Base-by-base conservation (phyloP, 2,888 invertebrate genomes). In the Nycteola revayana region DNA sequence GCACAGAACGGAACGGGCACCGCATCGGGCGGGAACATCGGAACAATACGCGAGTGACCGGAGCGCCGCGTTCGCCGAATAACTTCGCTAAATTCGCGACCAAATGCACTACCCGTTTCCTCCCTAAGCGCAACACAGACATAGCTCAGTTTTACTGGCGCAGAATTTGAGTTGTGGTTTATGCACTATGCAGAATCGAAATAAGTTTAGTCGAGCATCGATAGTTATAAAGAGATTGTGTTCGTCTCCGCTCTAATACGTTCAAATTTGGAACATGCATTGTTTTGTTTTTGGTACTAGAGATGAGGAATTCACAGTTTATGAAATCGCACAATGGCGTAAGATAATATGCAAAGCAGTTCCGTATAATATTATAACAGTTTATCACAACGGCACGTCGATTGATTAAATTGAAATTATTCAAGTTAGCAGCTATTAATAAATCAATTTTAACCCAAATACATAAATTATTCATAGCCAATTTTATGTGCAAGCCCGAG, bases 101-200 rank as follows among this genome's bases (percentile, higher is more conserved):
- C 66, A 72, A 76, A 76, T 79, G 75, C 77, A 76, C 66, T 65
- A 66, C 48, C 60, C 68, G 62, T 76, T 76, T 75, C 74, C 66
- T 51, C 35, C 46, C 41, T 49, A 45, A 49, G 43, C 38, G 48
- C 43, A 36, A 40, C 49, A 54, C 55, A 61, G 65, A 60, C 54
- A 61, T 43, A 46, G 46, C 48, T 58, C 51, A 54, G 49, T 59
- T 62, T 59, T 60, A 64, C 56, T 54, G 49, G 48, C 63, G 56
- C 49, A 51, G 46, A 56, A 66, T 59, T 61, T 58, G 39, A 49
- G 47, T 48, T 34, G 57, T 49, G 54, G 54, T 58, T 54, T 57
- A 58, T 55, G 51, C 47, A 47, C 53, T 54, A 51, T 55, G 44
- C 48, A 51, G 51, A 58, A 61, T 63, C 53, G 56, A 49, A 14